These are phyloP conservation scores for Kradibia gibbosae DNA, from an alignment of 1,140 invertebrate genomes.

Conservation along the genomic window DNA sequence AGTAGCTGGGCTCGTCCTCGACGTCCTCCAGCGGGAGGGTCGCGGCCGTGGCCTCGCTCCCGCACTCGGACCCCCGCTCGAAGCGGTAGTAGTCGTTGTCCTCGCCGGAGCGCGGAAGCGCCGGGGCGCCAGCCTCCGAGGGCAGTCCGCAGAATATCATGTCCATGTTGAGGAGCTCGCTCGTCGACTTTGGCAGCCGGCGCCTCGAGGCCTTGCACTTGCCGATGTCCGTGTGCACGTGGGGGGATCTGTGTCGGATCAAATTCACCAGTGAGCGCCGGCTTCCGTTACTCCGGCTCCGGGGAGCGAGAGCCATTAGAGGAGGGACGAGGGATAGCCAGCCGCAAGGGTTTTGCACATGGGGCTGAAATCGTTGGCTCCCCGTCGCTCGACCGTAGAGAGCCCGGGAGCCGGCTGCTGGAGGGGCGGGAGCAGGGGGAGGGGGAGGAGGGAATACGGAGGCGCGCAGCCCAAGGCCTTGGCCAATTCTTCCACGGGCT, in stretches of 20 bases:
- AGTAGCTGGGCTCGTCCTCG: slow-evolving; percentile 69
- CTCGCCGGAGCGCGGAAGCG: slow-evolving; percentile 55
- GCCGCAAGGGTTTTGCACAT: background rate
- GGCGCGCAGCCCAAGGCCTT: background rate
- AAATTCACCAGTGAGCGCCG: too few species aligned
- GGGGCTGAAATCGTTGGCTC: too few species aligned
- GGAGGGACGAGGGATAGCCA: too few species aligned
- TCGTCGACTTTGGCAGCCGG: slow-evolving; percentile 62
- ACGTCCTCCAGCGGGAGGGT: slow-evolving; percentile 52
- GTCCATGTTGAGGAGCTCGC: slow-evolving; percentile 68
- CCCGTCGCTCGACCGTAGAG: too few species aligned
- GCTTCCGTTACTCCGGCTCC: too few species aligned
- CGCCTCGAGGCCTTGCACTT: slow-evolving; percentile 58
- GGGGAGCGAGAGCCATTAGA: too few species aligned
- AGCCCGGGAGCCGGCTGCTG: background rate
- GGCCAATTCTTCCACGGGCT: too few species aligned
- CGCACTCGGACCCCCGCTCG: slow-evolving; percentile 63
- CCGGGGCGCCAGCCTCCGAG: slow-evolving; percentile 50
- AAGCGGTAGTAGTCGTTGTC: slow-evolving; percentile 58
- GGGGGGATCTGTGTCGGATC: slow-evolving; percentile 59
- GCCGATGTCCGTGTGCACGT: slow-evolving; percentile 68
- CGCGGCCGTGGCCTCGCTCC: background rate
- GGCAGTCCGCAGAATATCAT: slow-evolving; percentile 68
- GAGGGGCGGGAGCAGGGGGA: too few species aligned
- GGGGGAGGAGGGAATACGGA: too few species aligned